These are phyloP conservation scores for Ernsta delagoae DNA, from an alignment of 2,888 invertebrate genomes.

Conservation along the genomic window DNA sequence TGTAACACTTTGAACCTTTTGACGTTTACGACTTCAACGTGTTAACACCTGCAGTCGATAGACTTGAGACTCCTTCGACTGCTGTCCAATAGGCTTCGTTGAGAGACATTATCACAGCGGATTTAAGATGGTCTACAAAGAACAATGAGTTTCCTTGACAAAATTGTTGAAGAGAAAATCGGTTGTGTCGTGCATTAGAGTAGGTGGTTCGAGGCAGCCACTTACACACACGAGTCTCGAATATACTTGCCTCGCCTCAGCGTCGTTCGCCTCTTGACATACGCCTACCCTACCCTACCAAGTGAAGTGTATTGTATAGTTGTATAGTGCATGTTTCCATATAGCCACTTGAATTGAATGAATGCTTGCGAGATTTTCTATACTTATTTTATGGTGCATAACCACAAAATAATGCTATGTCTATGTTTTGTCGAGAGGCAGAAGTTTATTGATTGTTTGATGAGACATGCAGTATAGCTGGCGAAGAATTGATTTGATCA, in stretches of 20 bases:
- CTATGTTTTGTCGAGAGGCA: too few relatives aligned
- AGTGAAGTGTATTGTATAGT: not conserved
- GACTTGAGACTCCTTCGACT: not conserved
- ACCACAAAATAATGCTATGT: not conserved
- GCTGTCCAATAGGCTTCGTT: not conserved
- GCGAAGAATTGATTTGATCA: too few relatives aligned
- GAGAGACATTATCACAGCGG: constrained; percentile 5
- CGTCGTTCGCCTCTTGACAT: constrained; percentile 18
- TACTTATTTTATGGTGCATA: not conserved
- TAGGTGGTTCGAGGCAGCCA: not conserved
- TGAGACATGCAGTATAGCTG: too few relatives aligned
- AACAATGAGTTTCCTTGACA: constrained; percentile 5
- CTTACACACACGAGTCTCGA: not conserved
- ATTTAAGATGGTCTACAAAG: constrained; percentile 17
- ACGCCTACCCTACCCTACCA: constrained; percentile 8
- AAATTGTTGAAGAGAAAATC: constrained; percentile 18
- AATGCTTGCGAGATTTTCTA: not conserved
- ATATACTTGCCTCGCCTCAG: not conserved
- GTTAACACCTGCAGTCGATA: not conserved
- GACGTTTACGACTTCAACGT: not conserved
- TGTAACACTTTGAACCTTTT: not conserved
- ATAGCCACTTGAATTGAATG: not conserved
- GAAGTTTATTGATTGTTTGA: too few relatives aligned
- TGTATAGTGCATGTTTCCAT: constrained; percentile 13
- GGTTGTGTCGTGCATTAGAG: constrained; percentile 17